Percentiles rank a stretch among this genome's conserved stretches.
These are phyloP conservation scores for Mythimna lalbum DNA, from an alignment of 2,888 invertebrate genomes.

Conservation along the genomic window DNA sequence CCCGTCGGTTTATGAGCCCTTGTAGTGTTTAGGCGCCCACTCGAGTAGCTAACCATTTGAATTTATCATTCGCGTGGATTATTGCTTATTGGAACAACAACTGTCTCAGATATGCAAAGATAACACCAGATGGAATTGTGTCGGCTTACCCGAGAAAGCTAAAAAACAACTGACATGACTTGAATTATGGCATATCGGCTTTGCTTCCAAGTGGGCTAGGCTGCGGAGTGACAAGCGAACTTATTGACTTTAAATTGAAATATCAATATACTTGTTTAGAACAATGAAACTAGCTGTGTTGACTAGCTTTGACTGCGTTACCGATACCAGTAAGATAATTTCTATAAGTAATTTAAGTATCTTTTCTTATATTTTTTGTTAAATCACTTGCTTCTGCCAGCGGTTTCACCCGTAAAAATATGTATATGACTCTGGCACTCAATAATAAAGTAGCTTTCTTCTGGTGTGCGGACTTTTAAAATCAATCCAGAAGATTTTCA, in stretches of 20 bases:
- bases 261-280: constrained; percentile 17
- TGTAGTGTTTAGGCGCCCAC: constrained; percentile 90
- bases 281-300: neutral
- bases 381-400: too few species aligned
- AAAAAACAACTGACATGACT: constrained; percentile 54
- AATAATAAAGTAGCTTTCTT: too few species aligned
- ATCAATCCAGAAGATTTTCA: too few species aligned
- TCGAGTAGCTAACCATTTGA: constrained; percentile 82
- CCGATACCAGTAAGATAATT: too few species aligned
- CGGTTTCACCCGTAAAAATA: too few species aligned
- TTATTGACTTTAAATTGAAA: constrained; percentile 48
- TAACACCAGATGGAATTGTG: constrained; percentile 70
- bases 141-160: constrained; percentile 46
- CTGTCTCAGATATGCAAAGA: constrained; percentile 81
- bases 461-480: too few species aligned
- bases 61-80: constrained; percentile 87
- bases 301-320: too few species aligned
- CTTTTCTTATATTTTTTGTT: too few species aligned
- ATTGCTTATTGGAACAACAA: constrained; percentile 86
- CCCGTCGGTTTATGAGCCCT: constrained; percentile 87
- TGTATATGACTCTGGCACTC: too few species aligned
- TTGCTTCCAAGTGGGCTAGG: constrained; percentile 38
- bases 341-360: too few species aligned
- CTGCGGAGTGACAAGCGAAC: constrained; percentile 25
- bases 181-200: constrained; percentile 50